These are phyloP conservation scores for Prunella himalayana DNA, from an alignment of 2,113 vertebrate species.

Conservation along the genomic window DNA sequence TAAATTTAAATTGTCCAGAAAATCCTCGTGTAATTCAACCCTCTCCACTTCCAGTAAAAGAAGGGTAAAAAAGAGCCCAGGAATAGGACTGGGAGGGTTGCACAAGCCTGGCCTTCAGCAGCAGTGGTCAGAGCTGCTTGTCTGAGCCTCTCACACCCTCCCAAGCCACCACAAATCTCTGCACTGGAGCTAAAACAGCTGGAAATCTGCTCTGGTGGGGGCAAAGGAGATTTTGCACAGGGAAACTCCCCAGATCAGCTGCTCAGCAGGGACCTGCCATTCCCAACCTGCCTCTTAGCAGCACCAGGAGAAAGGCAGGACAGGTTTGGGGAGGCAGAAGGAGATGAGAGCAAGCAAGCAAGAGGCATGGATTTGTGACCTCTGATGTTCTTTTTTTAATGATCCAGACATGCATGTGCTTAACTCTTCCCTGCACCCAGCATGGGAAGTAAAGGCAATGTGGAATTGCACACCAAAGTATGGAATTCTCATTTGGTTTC, in stretches of 20 bases:
- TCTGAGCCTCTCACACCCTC: neutral
- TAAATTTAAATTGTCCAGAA: neutral
- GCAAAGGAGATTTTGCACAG: neutral
- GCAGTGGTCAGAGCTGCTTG: neutral
- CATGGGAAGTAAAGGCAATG: neutral
- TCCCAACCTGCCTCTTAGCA: neutral
- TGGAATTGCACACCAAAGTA: neutral
- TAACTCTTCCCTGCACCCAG: neutral
- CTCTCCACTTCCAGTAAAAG: conserved; percentile 40
- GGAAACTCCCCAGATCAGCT: neutral
- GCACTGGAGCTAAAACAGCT: neutral
- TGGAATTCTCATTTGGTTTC: neutral
- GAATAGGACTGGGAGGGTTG: neutral
- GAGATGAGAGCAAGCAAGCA: neutral
- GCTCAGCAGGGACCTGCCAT: neutral
- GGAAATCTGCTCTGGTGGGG: neutral
- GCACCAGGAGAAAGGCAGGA: neutral
- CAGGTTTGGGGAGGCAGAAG: neutral
- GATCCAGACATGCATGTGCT: neutral
- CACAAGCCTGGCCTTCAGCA: neutral
- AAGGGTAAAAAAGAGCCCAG: neutral
- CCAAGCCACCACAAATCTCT: neutral
- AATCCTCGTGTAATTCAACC: neutral
- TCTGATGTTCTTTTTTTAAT: neutral
- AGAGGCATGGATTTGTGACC: neutral